phyloP scores from a whole-genome alignment of 1,140 invertebrate genomes.

The Akabosia matsudoensis region DNA sequence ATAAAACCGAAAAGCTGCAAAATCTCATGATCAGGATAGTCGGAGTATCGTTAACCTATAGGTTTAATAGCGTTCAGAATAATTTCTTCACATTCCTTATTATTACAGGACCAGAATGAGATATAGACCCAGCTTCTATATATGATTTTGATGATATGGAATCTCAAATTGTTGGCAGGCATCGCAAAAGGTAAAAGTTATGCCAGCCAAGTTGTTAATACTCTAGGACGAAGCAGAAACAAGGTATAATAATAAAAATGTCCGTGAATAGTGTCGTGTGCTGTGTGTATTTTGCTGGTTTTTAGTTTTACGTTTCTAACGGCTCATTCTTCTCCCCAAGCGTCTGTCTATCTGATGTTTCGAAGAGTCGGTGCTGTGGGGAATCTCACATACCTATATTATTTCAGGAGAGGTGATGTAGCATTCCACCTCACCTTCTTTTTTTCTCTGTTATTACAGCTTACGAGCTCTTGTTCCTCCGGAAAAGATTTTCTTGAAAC shows the following conservation, averaged over 20 bases:
- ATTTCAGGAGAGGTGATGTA: neutral
- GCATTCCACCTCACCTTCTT: neutral
- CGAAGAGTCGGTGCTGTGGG: no score
- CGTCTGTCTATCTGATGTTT: neutral
- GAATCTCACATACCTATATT: no score
- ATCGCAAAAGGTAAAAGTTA: neutral
- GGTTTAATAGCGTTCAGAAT: neutral
- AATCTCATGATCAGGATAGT: neutral
- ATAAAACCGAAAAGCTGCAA: neutral
- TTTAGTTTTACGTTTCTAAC: neutral
- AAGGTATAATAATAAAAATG: constrained; percentile 21
- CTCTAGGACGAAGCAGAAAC: neutral
- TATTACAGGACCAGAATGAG: neutral
- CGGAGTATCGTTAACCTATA: neutral
- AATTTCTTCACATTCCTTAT: neutral
- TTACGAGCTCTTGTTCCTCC: neutral
- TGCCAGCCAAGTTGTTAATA: neutral
- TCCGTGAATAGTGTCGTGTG: neutral
- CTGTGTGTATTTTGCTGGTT: neutral
- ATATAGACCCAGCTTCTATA: neutral
- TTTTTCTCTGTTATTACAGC: neutral
- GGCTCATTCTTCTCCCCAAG: neutral
- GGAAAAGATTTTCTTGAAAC: constrained; percentile 19
- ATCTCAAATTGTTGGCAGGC: neutral
- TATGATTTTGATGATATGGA: neutral